phyloP scores from a whole-genome alignment of 2,888 invertebrate species.

The Trichopoda pennipes region DNA sequence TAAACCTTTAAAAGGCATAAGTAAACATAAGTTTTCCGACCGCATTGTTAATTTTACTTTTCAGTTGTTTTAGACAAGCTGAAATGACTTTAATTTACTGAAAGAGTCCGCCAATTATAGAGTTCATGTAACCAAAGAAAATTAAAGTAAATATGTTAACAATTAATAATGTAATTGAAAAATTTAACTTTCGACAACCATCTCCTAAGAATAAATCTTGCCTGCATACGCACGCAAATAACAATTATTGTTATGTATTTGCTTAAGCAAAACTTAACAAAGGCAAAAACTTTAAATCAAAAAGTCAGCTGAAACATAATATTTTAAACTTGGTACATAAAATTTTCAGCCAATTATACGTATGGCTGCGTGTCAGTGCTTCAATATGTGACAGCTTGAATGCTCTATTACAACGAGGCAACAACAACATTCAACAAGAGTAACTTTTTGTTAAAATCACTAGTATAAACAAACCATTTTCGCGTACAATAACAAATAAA shows the following conservation, averaged over 20 bases:
- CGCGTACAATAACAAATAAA: constrained; percentile 30
- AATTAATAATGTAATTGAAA: too few species aligned
- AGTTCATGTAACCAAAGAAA: too few species aligned
- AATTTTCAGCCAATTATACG: background rate
- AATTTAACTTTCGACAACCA: too few species aligned
- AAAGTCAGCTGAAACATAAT: constrained; percentile 55
- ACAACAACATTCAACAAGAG: constrained; percentile 39
- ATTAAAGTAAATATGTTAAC: too few species aligned
- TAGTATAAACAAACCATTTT: constrained; percentile 46
- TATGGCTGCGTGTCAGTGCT: background rate
- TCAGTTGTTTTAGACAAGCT: too few species aligned
- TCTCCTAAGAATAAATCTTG: background rate
- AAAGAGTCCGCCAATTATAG: too few species aligned
- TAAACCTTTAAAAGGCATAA: too few species aligned
- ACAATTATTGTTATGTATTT: background rate
- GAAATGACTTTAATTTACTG: too few species aligned
- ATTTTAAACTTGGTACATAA: constrained; percentile 34
- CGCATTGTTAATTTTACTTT: too few species aligned
- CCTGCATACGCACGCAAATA: background rate
- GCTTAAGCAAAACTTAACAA: background rate
- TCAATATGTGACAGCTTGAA: constrained; percentile 22
- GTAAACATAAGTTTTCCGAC: too few species aligned
- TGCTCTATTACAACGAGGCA: constrained; percentile 18
- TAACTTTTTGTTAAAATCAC: constrained; percentile 45
- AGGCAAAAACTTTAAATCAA: constrained; percentile 55